A percentile compares a stretch with the other conserved stretches of the same genome.
phyloP scores from a whole-genome alignment of 2,888 invertebrate genomes.

The Cordilura impudica region DNA sequence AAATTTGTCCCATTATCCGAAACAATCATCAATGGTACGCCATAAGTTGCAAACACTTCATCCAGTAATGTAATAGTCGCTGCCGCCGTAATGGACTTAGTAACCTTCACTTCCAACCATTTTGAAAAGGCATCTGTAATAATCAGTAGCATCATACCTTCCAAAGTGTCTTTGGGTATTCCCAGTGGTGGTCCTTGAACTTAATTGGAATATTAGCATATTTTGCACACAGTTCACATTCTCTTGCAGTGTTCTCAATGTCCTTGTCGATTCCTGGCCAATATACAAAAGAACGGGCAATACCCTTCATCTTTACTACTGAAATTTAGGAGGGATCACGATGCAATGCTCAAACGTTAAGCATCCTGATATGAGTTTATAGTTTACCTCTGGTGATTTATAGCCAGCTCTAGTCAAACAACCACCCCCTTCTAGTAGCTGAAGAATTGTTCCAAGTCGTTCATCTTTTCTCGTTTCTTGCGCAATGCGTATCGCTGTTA shows the following conservation, averaged over 20 bases:
- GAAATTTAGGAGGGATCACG: background rate
- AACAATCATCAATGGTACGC: slow-evolving; percentile 60
- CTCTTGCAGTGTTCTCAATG: slow-evolving; percentile 8
- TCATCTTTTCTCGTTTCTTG: slow-evolving; percentile 48
- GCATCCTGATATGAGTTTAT: background rate
- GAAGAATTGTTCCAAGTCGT: slow-evolving; percentile 44
- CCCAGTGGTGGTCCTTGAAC: slow-evolving; percentile 25
- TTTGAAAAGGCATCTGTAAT: slow-evolving; percentile 60
- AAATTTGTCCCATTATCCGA: slow-evolving; percentile 65
- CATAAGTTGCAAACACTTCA: slow-evolving; percentile 64
- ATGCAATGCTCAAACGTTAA: slow-evolving; percentile 17
- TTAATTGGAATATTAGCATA: slow-evolving; percentile 3
- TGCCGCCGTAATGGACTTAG: background rate
- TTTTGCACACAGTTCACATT: background rate
- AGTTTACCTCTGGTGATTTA: slow-evolving; percentile 24
- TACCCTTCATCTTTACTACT: slow-evolving; percentile 8
- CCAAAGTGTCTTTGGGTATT: slow-evolving; percentile 50
- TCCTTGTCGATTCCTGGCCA: slow-evolving; percentile 31
- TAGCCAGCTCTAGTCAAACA: slow-evolving; percentile 15
- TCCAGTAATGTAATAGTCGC: slow-evolving; percentile 53
- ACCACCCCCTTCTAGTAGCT: slow-evolving; percentile 29
- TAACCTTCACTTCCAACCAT: slow-evolving; percentile 8
- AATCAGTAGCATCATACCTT: slow-evolving; percentile 69
- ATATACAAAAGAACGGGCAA: slow-evolving; percentile 24
- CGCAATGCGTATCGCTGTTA: slow-evolving; percentile 35